These are phyloP conservation scores for Stegodyphus dumicola DNA, from an alignment of 1,140 invertebrate genomes.

Conservation along the genomic window DNA sequence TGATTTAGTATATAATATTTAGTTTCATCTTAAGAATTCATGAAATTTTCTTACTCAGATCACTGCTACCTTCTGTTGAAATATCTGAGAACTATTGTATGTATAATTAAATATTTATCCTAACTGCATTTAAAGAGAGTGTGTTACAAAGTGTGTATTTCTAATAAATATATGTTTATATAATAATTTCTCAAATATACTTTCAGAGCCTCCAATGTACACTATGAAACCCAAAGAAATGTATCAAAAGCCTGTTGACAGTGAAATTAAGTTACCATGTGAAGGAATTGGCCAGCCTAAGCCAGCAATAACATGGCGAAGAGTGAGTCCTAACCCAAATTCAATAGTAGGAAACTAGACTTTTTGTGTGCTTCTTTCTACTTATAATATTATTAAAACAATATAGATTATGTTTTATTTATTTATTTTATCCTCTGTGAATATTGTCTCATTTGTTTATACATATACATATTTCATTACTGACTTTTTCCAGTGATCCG, in stretches of 20 bases:
- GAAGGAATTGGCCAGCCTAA: slow-evolving; percentile 92
- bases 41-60: too few relatives aligned
- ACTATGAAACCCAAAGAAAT: slow-evolving; percentile 67
- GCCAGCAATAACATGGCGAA: slow-evolving; percentile 89
- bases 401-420: neutral
- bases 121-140: too few relatives aligned
- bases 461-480: neutral
- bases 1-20: too few relatives aligned
- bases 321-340: slow-evolving; percentile 73
- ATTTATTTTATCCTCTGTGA: too few relatives aligned
- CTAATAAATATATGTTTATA: too few relatives aligned
- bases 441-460: too few relatives aligned
- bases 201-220: slow-evolving; percentile 70
- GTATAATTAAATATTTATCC: too few relatives aligned
- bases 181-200: neutral
- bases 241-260: slow-evolving; percentile 67
- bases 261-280: slow-evolving; percentile 90
- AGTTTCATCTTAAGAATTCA: too few relatives aligned
- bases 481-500: neutral
- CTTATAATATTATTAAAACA: neutral
- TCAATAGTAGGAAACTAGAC: slow-evolving; percentile 38
- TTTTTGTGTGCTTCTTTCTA: slow-evolving; percentile 2
- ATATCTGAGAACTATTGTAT: too few relatives aligned
- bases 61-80: too few relatives aligned
- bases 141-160: too few relatives aligned